phyloP scores from a whole-genome alignment of 2,797 vertebrate genomes.

The Adelosebastes latens region DNA sequence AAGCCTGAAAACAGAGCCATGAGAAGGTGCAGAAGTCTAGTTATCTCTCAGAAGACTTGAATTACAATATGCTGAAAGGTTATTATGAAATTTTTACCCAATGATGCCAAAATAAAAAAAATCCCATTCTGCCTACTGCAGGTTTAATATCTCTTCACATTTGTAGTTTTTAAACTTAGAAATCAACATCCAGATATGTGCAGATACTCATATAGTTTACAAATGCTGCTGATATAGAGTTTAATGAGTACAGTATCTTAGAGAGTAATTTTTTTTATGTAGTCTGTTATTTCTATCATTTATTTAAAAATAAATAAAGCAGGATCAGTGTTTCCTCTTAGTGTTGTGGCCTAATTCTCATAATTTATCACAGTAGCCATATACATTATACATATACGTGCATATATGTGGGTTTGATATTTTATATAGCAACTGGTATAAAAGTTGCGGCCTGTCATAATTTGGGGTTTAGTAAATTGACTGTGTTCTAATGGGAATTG shows the following conservation, averaged over 20 bases:
- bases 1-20: too few relatives aligned
- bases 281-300: not conserved
- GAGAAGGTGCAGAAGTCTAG: too few relatives aligned
- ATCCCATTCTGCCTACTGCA: too few relatives aligned
- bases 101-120: too few relatives aligned
- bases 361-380: not conserved
- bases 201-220: not conserved
- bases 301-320: not conserved
- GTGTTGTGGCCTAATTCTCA: not conserved
- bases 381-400: not conserved
- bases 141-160: not conserved
- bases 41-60: too few relatives aligned
- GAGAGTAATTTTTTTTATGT: not conserved
- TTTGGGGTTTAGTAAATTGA: not conserved
- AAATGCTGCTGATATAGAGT: not conserved
- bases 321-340: not conserved
- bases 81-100: too few relatives aligned
- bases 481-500: not conserved
- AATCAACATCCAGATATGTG: not conserved
- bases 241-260: not conserved
- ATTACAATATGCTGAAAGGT: too few relatives aligned
- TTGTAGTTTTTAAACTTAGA: not conserved
- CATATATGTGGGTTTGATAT: not conserved
- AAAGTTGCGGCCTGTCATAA: not conserved
- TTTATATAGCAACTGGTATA: not conserved